Base-by-base conservation (phyloP, 2,888 invertebrate species). In the Lochmaea crataegi region DNA sequence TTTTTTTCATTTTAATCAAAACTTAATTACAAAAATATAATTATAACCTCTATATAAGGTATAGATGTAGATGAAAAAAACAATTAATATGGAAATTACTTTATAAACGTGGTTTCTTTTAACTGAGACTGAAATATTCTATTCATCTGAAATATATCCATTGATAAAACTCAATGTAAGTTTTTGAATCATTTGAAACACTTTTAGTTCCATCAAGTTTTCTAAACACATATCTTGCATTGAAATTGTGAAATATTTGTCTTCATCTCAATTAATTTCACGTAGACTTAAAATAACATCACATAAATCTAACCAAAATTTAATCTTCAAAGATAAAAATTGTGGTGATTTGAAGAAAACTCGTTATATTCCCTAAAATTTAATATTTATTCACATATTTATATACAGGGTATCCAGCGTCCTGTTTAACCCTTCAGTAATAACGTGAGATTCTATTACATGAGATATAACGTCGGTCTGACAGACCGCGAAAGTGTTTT, bases 141-240 rank as follows among this genome's bases (percentile, higher is more conserved):
- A 42, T 42, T 11, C 12, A 0, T 42, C 11, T 42, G 12, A 42
- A 42, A 2, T 42, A 45, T 2, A 45, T 4, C 14, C 45, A 45
- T 45, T 45, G 45, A 45, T 45, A 32, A 32, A 32, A 32, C 6
- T 7, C 45, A 45, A 45, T 45, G 14, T 42, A 42, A 42, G 42
- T 42, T 42, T 11, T 5, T 32, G 6, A 48, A 22, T 1, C 7
- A 56, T 56, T 56, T 56, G 11, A 32, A 60, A 14, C 14, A 38
- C 32, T n/a, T 38, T 60, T 2, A 57, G 16, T 38, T 60, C 32
- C 6, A 60, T 10, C 7, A 60, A 32, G 38, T 38, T 12, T n/a
- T 60, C 60, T 41, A 63, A 42, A 41, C 42, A 63, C 41, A 42
- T 63, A 63, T 42, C 61, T 16, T 48, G 7, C 53, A 53, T 10